Base-by-base conservation (phyloP, 53 echinoderm and acorn worm genomes). In the Henricia sp. region DNA sequence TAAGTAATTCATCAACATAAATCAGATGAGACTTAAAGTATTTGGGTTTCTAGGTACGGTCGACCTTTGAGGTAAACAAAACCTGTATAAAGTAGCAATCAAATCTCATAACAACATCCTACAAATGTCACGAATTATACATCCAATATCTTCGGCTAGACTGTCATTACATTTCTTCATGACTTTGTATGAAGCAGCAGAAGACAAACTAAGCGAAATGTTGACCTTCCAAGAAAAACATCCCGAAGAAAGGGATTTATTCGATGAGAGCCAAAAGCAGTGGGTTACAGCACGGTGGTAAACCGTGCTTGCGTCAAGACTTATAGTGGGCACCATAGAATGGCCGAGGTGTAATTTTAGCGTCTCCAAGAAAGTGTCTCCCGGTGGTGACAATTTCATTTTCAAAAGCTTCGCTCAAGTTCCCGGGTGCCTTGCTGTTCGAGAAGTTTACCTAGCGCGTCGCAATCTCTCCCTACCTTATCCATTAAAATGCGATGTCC, bases 141-240 rank as follows among this genome's bases (percentile, higher is more conserved):
- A n/a, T n/a, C 6, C 9, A 27, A 30, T 5, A 56, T 28, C 57
- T 19, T 3, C n/a, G 62, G 30, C 23, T 29, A 30, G 33, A 23
- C 33, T 37, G 54, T 37, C 73, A 53, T 53, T 71, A 71, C 73
- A 73, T 73, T 73, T 54, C 73, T 21, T 54, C 54, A 73, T 73
- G 73, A 53, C 35, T 11, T 17, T 36, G 54, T 44, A 44, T 13
- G 36, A 23, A 37, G 37, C 38, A 53, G 51, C 35, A 24, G 21
- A 33, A 23, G 10, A 20, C 53, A 29, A 26, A 42, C 54, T 52
- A 17, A 54, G n/a, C n/a, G 73, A 73, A 54, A 36, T 52, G 73
- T 52, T 8, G 24, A 32, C 17, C 54, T 52, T 19, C 28, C 53
- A 41, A 42, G 26, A 33, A 73, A 53, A 73, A 73, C 54, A 73